Evolutionary conservation across 2,113 vertebrate species (phyloP).

Genomic region (Okapia johnstoni): DNA sequence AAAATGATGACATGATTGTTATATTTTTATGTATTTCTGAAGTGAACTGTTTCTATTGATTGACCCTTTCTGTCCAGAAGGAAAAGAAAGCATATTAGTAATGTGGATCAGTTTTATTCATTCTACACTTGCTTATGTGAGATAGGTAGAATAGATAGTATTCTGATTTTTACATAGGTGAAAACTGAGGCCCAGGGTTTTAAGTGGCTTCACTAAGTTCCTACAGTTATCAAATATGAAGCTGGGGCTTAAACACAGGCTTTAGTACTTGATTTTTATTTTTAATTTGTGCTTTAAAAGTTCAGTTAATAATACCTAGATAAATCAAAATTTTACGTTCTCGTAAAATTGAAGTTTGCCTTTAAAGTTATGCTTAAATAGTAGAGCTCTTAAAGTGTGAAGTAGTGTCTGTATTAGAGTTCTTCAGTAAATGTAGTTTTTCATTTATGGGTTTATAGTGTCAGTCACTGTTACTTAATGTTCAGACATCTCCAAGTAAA

Average conservation of each 20-base stretch:
- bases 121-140: neutral
- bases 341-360: neutral
- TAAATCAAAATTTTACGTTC: neutral
- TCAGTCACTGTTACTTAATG: neutral
- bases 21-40: neutral
- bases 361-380: conserved; percentile 20
- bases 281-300: neutral
- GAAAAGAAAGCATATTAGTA: neutral
- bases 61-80: neutral
- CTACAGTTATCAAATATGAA: neutral
- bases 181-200: neutral
- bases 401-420: neutral
- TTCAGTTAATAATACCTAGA: neutral
- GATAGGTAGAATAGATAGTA: neutral
- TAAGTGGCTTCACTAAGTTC: neutral
- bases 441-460: neutral
- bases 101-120: neutral
- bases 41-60: neutral
- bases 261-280: conserved; percentile 5
- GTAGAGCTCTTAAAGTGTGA: conserved; percentile 5
- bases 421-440: conserved; percentile 20
- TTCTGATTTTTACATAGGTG: neutral
- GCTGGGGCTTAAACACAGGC: neutral
- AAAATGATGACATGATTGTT: neutral
- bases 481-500: neutral